phyloP scores from a whole-genome alignment of 2,113 vertebrate genomes.

The Toxostoma redivivum region DNA sequence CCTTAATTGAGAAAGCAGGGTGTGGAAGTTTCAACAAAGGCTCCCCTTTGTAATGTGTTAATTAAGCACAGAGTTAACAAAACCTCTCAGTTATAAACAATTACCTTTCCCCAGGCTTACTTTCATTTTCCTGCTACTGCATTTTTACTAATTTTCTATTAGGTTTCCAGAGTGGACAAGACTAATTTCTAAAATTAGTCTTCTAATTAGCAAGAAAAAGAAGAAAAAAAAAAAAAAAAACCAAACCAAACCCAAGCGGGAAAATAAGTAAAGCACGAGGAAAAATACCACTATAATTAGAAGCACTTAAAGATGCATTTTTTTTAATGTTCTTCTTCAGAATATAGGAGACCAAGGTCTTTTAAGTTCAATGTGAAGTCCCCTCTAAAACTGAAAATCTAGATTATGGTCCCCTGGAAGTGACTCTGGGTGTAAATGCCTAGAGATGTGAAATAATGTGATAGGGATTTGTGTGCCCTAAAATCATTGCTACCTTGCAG shows the following conservation, averaged over 20 bases:
- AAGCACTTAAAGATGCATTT: not conserved
- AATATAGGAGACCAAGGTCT: not conserved
- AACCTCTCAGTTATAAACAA: constrained; percentile 39
- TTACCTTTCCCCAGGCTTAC: constrained; percentile 35
- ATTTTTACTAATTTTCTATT: constrained; percentile 35
- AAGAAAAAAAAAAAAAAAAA: not conserved
- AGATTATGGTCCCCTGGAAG: not conserved
- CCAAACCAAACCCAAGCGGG: not conserved
- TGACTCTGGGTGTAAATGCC: not conserved
- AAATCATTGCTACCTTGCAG: not conserved
- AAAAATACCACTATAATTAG: not conserved
- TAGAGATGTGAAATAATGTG: not conserved
- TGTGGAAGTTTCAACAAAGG: constrained; percentile 50
- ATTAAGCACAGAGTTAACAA: constrained; percentile 55
- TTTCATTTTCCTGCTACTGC: constrained; percentile 16
- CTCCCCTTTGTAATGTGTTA: constrained; percentile 39
- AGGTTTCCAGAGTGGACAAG: constrained; percentile 24
- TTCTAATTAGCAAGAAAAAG: not conserved
- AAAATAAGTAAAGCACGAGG: not conserved
- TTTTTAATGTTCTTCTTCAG: not conserved
- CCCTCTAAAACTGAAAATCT: not conserved
- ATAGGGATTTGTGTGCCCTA: not conserved
- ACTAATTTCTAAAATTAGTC: constrained; percentile 44
- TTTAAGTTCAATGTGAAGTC: not conserved
- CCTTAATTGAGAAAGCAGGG: constrained; percentile 47